phyloP scores from a whole-genome alignment of 2,888 invertebrate genomes.

The Drosophila tripunctata region DNA sequence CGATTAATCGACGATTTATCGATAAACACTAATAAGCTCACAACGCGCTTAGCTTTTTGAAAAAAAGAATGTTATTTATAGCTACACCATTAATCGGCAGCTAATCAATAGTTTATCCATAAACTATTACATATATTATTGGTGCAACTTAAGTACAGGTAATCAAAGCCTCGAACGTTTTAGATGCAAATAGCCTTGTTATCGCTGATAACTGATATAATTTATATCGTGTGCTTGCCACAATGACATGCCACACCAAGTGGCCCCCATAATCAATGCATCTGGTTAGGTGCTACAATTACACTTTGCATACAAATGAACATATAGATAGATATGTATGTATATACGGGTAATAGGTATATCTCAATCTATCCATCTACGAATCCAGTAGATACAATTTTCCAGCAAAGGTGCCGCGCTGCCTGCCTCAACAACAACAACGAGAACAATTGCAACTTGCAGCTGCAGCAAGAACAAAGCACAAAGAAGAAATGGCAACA shows the following conservation, averaged over 20 bases:
- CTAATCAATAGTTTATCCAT: no score
- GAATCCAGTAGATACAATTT: conserved; percentile 40
- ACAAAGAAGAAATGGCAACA: conserved; percentile 34
- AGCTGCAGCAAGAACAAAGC: conserved; percentile 35
- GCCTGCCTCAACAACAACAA: conserved; percentile 49
- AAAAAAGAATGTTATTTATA: no score
- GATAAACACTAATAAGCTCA: no score
- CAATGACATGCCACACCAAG: conserved; percentile 16
- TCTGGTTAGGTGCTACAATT: conserved; percentile 48
- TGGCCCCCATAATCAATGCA: conserved; percentile 54
- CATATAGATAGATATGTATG: no score
- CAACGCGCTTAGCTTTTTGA: no score
- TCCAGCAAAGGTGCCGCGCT: conserved; percentile 20
- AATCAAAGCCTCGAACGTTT: conserved; percentile 4
- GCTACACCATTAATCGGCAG: neutral
- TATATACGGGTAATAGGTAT: no score
- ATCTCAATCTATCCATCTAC: conserved; percentile 1
- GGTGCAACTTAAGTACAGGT: neutral
- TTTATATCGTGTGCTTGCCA: conserved; percentile 19
- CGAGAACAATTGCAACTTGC: conserved; percentile 27
- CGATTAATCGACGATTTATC: no score
- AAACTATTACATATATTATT: neutral
- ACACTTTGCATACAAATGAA: conserved; percentile 13
- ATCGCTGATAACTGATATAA: conserved; percentile 22
- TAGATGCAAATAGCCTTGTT: conserved; percentile 9